Percentiles rank a stretch among this genome's conserved stretches.
These are phyloP conservation scores for Acomys russatus DNA, from an alignment of 2,797 vertebrate species.

Conservation along the genomic window DNA sequence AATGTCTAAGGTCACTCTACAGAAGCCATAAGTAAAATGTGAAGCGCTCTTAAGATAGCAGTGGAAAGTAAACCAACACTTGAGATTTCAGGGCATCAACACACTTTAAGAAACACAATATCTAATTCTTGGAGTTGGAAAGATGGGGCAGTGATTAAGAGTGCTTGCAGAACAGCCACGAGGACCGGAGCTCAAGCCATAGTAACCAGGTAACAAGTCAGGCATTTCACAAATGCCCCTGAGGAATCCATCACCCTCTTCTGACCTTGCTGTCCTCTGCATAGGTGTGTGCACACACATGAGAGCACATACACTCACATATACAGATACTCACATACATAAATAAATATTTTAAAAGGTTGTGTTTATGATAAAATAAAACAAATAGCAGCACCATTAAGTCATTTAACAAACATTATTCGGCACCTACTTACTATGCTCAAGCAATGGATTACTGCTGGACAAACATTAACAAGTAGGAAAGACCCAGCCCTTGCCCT, in stretches of 20 bases:
- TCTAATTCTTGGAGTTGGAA: not conserved
- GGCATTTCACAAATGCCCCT: not conserved
- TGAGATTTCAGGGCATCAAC: not conserved
- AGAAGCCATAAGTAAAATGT: not conserved
- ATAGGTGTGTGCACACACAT: not conserved
- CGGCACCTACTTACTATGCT: not conserved
- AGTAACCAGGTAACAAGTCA: not conserved
- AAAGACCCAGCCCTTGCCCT: not conserved
- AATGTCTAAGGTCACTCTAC: not conserved
- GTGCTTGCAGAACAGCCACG: not conserved
- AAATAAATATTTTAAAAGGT: not conserved
- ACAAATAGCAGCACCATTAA: not conserved
- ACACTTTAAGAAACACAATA: not conserved
- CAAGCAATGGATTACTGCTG: not conserved
- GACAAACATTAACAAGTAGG: not conserved
- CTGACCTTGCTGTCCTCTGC: not conserved
- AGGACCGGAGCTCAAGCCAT: not conserved
- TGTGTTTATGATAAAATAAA: conserved; percentile 17
- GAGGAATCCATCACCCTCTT: too few relatives aligned
- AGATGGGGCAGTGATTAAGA: not conserved
- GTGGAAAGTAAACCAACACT: not conserved
- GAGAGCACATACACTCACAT: not conserved
- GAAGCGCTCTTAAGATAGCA: not conserved
- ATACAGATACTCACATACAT: not conserved
- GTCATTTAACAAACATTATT: not conserved